Conservation (phyloP, 2,113 vertebrate genomes). For the Ageneiosus marmoratus region DNA sequence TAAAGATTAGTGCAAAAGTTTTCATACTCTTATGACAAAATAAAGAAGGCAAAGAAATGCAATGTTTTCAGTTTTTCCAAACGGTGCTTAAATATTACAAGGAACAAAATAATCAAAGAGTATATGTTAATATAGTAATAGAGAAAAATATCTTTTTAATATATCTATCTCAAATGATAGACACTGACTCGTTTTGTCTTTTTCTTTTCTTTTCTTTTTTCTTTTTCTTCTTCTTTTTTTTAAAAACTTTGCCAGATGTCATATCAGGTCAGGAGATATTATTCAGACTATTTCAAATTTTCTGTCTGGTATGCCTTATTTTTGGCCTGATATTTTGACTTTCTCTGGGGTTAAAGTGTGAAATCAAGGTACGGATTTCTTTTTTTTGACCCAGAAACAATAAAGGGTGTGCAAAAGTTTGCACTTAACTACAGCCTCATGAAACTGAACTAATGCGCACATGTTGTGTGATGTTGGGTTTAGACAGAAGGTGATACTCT, state of each 20-base stretch:
- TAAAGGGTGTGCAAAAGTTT: background rate
- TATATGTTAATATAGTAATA: too few relatives aligned
- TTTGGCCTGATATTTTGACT: background rate
- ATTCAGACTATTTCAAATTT: background rate
- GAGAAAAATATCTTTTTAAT: too few relatives aligned
- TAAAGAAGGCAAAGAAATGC: too few relatives aligned
- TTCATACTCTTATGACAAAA: too few relatives aligned
- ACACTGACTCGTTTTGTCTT: background rate
- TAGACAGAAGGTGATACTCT: conserved; percentile 21
- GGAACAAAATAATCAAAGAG: too few relatives aligned
- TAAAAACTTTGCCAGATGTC: background rate
- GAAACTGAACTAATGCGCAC: background rate
- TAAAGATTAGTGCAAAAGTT: too few relatives aligned
- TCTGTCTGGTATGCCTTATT: background rate
- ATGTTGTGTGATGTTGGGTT: background rate
- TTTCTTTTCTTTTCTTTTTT: background rate
- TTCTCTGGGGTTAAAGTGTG: background rate
- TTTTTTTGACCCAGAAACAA: background rate
- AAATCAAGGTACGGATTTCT: background rate
- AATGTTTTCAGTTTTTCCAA: too few relatives aligned
- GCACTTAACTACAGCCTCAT: background rate
- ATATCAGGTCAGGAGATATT: background rate
- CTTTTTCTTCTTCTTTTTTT: background rate
- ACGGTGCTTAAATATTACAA: too few relatives aligned
- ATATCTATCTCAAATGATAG: too few relatives aligned